phyloP scores from a whole-genome alignment of 2,888 invertebrate species.

The Gibbula magus region DNA sequence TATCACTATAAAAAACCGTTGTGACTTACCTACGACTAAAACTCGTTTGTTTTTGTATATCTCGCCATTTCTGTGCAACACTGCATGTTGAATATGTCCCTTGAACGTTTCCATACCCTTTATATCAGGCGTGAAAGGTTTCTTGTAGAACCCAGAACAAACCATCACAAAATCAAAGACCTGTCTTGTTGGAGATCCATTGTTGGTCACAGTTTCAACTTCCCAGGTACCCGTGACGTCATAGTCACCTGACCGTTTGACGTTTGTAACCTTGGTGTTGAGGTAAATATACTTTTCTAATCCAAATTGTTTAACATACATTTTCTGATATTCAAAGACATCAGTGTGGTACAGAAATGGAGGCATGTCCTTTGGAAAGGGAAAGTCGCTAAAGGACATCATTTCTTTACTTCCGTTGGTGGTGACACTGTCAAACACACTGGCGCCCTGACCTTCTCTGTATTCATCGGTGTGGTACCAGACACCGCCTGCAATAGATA shows the following conservation, averaged over 20 bases:
- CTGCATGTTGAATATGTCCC: not conserved
- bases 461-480: too few species aligned
- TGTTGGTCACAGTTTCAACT: not conserved
- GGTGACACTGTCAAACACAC: not conserved
- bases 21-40: not conserved
- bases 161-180: not conserved
- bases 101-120: slow-evolving; percentile 4
- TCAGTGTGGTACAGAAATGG: not conserved
- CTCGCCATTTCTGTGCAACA: not conserved
- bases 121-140: not conserved
- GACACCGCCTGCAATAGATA: too few species aligned
- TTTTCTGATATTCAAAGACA: not conserved
- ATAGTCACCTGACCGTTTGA: not conserved
- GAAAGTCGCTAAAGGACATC: not conserved
- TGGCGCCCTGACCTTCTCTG: not conserved
- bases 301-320: not conserved
- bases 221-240: not conserved
- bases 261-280: not conserved
- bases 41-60: not conserved
- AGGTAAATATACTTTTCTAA: not conserved
- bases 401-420: not conserved
- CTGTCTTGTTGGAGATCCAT: not conserved
- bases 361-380: not conserved
- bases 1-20: not conserved
- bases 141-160: slow-evolving; percentile 20